These are phyloP conservation scores for Gymnodraco acuticeps DNA, from an alignment of 2,797 vertebrate genomes.

Conservation along the genomic window DNA sequence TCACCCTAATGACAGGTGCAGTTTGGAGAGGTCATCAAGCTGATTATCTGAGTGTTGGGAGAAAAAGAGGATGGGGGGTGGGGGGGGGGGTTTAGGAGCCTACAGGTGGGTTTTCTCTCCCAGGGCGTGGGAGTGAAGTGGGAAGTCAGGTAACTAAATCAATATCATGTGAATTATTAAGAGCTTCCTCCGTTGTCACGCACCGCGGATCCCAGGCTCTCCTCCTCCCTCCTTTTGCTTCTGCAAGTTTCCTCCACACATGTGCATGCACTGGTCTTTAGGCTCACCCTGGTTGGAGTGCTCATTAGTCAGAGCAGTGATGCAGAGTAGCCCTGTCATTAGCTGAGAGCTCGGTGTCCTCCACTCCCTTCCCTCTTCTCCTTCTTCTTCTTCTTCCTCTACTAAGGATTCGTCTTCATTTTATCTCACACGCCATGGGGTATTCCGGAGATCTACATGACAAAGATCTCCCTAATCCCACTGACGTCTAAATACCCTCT, in stretches of 20 bases:
- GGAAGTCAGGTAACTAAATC: slow-evolving; percentile 83
- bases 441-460: slow-evolving; percentile 76
- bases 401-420: slow-evolving; percentile 71
- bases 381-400: slow-evolving; percentile 66
- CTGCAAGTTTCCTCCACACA: slow-evolving; percentile 70
- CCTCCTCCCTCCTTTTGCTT: slow-evolving; percentile 47
- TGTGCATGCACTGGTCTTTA: slow-evolving; percentile 81
- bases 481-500: slow-evolving; percentile 73
- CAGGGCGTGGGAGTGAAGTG: slow-evolving; percentile 65
- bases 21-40: slow-evolving; percentile 51
- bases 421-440: slow-evolving; percentile 70
- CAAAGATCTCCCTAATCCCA: slow-evolving; percentile 77
- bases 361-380: slow-evolving; percentile 73
- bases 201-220: slow-evolving; percentile 77
- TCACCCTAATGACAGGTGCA: slow-evolving; percentile 54
- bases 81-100: slow-evolving; percentile 13
- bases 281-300: slow-evolving; percentile 92
- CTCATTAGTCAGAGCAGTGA: slow-evolving; percentile 98
- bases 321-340: slow-evolving; percentile 98
- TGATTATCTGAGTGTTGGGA: slow-evolving; percentile 36
- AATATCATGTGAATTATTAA: slow-evolving; percentile 94
- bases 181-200: slow-evolving; percentile 86
- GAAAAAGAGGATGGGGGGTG: neutral
- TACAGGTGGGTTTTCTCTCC: slow-evolving; percentile 74
- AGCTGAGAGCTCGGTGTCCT: slow-evolving; percentile 88